Evolutionary conservation across 2,113 vertebrate genomes (phyloP).

Genomic region (Stomatorhinus ivindoensis): DNA sequence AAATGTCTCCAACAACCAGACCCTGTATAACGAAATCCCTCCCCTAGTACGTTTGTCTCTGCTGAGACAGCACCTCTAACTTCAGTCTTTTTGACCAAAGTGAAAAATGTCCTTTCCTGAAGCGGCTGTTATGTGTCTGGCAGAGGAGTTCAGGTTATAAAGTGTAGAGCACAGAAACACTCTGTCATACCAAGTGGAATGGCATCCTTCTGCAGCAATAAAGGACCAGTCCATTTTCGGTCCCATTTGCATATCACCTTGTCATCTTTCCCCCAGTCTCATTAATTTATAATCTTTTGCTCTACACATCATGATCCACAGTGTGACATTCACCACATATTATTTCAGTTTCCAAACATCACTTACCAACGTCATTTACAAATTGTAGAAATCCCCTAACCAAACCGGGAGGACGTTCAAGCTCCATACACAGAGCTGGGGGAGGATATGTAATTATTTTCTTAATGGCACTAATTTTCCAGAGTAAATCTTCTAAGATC

Average conservation of each 20-base stretch:
- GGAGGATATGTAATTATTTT: no score
- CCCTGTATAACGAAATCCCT: not conserved
- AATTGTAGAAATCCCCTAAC: not conserved
- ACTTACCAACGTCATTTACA: not conserved
- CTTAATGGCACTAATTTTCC: no score
- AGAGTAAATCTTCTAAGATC: no score
- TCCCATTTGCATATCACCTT: not conserved
- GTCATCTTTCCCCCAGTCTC: not conserved
- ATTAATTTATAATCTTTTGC: not conserved
- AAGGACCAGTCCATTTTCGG: not conserved
- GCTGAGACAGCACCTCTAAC: not conserved
- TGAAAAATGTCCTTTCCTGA: not conserved
- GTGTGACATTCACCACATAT: not conserved
- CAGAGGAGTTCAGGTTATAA: not conserved
- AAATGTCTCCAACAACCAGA: not conserved
- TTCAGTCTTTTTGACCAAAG: not conserved
- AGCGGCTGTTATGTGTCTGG: not conserved
- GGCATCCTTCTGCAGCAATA: not conserved
- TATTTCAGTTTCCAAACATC: not conserved
- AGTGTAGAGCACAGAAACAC: not conserved
- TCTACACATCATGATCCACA: not conserved
- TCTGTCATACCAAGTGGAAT: not conserved
- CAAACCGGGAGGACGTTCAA: not conserved
- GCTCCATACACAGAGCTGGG: not conserved
- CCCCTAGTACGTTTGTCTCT: not conserved